These are phyloP conservation scores for Pycnomerus fuliginosus DNA, from an alignment of 2,888 invertebrate genomes.

Conservation along the genomic window DNA sequence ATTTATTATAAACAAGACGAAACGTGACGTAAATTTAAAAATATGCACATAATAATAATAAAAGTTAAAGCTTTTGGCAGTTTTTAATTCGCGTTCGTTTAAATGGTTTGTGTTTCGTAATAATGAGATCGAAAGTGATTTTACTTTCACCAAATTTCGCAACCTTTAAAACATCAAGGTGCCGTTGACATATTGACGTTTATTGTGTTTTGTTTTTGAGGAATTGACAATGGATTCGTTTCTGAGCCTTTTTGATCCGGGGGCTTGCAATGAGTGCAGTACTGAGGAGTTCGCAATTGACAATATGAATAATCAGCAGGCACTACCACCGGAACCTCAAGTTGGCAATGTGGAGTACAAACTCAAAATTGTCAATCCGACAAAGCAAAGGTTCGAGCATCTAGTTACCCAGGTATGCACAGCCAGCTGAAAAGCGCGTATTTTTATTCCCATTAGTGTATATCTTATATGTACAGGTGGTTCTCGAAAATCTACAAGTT, in stretches of 20 bases:
- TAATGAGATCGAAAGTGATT: conserved; percentile 7
- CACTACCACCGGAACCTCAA: conserved; percentile 87
- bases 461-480: too few species aligned
- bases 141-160: conserved; percentile 36
- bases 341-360: conserved; percentile 97
- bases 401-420: conserved; percentile 85
- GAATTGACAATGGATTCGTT: conserved; percentile 81
- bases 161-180: conserved; percentile 14
- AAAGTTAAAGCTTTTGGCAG: too few species aligned
- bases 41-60: too few species aligned
- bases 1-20: too few species aligned
- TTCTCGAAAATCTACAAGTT: too few species aligned
- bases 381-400: conserved; percentile 90
- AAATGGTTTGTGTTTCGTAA: conserved; percentile 13
- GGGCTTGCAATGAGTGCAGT: conserved; percentile 54
- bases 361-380: conserved; percentile 88
- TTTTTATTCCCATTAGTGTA: background rate
- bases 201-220: background rate
- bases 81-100: too few species aligned
- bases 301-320: conserved; percentile 58
- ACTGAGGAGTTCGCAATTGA: conserved; percentile 53
- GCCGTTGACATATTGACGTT: conserved; percentile 3
- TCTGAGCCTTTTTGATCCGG: conserved; percentile 77
- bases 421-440: background rate
- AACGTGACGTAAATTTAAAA: too few species aligned